Base-by-base conservation (phyloP, 2,113 vertebrate species). In the Nansenia antarctica region DNA sequence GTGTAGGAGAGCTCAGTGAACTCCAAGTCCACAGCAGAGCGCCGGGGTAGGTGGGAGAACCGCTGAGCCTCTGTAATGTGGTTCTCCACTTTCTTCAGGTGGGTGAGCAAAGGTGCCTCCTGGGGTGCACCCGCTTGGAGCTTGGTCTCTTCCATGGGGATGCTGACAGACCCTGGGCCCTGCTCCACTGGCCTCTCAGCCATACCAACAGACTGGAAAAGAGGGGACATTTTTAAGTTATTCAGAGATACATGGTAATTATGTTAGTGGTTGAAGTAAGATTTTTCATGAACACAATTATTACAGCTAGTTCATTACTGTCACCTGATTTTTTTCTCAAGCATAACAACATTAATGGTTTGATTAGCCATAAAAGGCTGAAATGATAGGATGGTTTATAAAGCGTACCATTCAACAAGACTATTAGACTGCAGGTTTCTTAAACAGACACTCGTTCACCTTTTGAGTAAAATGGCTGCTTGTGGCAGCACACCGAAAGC, bases 51-150 rank as follows among this genome's bases (percentile, higher is more conserved):
- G 80, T 99, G 98, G 39, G 94, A 96, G 82, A 99, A 99, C 69
- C 97, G 92, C 88, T 98, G 96, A 1, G 97, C 98, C 62, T 99
- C 98, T 0, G 96, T 99, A 85, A 99, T 99, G 82, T 98, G 96
- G 87, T 99, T 99, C 88, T 99, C 98, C 85, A 99, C 98, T 82
- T 99, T 99, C 92, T 98, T 99, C 86, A 99, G 85, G 88, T 98
- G 97, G 79, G 92, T 95, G 88, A 98, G 92, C 74, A 99, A 87
- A 0, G 95, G 90, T 0, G 94, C 92, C 42, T 99, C 98, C 30
- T 87, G 90, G 9, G 86, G 88, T 0, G 93, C 80, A 20, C 88
- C 89, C 0, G 82, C 67, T 0, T 85, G 90, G 74, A 92, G 91
- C 70, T 95, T 94, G 1, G 94, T 92, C 75, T 96, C 97, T 88